A percentile compares a stretch with the other conserved stretches of the same genome.
These are phyloP conservation scores for Drosophila ambigua DNA, from an alignment of 1,140 invertebrate genomes.

Conservation along the genomic window DNA sequence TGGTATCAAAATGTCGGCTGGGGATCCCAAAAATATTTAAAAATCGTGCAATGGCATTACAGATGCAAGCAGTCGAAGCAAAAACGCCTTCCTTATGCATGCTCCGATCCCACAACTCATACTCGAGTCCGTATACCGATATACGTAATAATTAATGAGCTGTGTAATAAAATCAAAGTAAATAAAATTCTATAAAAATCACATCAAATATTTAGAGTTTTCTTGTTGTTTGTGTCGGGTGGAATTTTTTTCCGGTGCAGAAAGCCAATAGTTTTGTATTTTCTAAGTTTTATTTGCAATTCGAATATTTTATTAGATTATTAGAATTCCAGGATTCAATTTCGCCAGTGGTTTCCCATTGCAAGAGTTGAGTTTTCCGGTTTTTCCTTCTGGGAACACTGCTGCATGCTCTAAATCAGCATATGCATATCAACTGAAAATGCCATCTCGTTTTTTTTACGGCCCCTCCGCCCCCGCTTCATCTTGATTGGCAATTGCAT, in stretches of 20 bases:
- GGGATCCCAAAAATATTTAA: slow-evolving; percentile 73
- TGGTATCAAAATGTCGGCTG: slow-evolving; percentile 32
- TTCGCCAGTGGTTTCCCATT: not conserved
- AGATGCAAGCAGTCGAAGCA: slow-evolving; percentile 56
- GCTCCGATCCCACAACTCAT: slow-evolving; percentile 14
- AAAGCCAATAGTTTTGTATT: slow-evolving; percentile 36
- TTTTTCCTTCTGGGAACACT: not conserved
- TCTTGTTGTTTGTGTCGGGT: slow-evolving; percentile 15
- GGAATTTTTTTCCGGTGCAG: slow-evolving; percentile 11
- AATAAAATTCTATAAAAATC: slow-evolving; percentile 52
- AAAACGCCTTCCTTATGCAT: slow-evolving; percentile 47
- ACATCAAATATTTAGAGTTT: slow-evolving; percentile 61
- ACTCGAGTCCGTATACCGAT: not conserved
- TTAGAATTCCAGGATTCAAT: not conserved
- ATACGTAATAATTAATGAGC: slow-evolving; percentile 54
- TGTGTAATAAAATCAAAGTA: slow-evolving; percentile 78
- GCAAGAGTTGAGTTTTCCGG: slow-evolving; percentile 1
- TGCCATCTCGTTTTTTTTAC: slow-evolving; percentile 30
- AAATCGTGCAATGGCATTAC: slow-evolving; percentile 55
- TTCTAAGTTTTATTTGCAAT: slow-evolving; percentile 71
- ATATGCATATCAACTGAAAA: slow-evolving; percentile 16
- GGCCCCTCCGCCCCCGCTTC: not conserved
- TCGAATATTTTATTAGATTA: slow-evolving; percentile 32
- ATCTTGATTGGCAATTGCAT: slow-evolving; percentile 55
- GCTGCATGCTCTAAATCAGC: not conserved